Evolutionary conservation across 2,888 invertebrate genomes (phyloP).

Genomic region (Erebia epiphron): DNA sequence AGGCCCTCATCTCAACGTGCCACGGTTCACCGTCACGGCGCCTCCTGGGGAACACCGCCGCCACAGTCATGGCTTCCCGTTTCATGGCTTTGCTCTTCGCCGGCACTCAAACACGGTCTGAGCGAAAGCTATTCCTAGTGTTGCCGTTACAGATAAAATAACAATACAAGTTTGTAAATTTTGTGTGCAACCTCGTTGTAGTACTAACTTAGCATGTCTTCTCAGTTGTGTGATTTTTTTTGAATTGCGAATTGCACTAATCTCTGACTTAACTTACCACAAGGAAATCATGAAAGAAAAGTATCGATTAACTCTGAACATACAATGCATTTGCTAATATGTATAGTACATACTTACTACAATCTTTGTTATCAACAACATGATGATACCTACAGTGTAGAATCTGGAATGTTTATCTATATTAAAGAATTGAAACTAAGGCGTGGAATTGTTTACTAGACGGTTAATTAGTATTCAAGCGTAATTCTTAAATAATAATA

Average conservation of each 20-base stretch:
- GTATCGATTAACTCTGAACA: background rate
- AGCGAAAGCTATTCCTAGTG: slow-evolving; percentile 42
- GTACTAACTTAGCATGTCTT: slow-evolving; percentile 35
- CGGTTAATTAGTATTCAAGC: background rate
- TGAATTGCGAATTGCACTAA: background rate
- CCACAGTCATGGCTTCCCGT: slow-evolving; percentile 76
- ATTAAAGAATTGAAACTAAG: background rate
- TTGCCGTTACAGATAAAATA: slow-evolving; percentile 30
- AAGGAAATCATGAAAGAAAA: background rate
- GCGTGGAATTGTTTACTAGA: background rate
- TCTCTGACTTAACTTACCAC: slow-evolving; percentile 4
- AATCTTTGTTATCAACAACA: slow-evolving; percentile 10
- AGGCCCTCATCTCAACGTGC: slow-evolving; percentile 78
- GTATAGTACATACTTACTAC: background rate
- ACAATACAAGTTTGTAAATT: slow-evolving; percentile 33
- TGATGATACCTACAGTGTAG: background rate
- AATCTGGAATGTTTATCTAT: slow-evolving; percentile 4
- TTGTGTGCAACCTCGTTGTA: slow-evolving; percentile 45
- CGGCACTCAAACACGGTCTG: slow-evolving; percentile 88
- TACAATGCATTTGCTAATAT: background rate
- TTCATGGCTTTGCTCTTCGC: slow-evolving; percentile 86
- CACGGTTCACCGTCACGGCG: slow-evolving; percentile 80
- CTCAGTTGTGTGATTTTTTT: slow-evolving; percentile 1
- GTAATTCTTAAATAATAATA: slow-evolving; percentile 1
- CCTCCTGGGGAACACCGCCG: slow-evolving; percentile 79